phyloP scores from a whole-genome alignment of 2,113 vertebrate species.

The Acrocephalus arundinaceus region DNA sequence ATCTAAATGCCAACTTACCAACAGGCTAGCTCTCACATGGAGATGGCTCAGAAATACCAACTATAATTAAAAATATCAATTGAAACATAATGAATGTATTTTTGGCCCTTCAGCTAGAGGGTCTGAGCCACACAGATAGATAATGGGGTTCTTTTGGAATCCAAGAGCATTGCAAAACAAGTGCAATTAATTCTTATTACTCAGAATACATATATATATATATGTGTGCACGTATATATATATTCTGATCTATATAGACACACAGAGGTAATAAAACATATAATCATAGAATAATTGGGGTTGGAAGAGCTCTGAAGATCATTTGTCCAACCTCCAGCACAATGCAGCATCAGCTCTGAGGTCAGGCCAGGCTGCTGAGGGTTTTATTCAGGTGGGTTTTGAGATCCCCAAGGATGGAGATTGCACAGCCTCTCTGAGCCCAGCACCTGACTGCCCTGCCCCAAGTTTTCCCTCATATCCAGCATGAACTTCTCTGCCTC shows the following conservation, averaged over 20 bases:
- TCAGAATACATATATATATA: neutral
- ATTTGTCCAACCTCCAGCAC: neutral
- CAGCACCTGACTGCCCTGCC: neutral
- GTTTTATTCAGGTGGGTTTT: neutral
- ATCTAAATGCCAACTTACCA: constrained; percentile 55
- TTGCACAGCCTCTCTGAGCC: neutral
- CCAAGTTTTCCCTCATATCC: neutral
- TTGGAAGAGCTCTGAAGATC: neutral
- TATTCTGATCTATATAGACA: neutral
- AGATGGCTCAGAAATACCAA: constrained; percentile 50
- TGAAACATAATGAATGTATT: constrained; percentile 17
- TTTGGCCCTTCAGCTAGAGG: neutral
- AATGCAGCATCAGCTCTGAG: neutral
- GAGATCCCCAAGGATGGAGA: neutral
- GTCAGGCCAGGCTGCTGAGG: neutral
- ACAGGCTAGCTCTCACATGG: constrained; percentile 1
- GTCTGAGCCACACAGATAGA: neutral
- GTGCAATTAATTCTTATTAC: neutral
- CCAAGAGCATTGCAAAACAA: neutral
- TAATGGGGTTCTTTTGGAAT: neutral
- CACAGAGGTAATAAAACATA: neutral
- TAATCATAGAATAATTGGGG: neutral
- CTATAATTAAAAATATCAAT: constrained; percentile 39
- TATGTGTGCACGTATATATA: rapidly evolving
- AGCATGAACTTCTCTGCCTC: neutral